Percentiles rank a stretch among this genome's conserved stretches.
Conservation (phyloP, 2,113 vertebrate genomes). For the Australoheros scitulus region DNA sequence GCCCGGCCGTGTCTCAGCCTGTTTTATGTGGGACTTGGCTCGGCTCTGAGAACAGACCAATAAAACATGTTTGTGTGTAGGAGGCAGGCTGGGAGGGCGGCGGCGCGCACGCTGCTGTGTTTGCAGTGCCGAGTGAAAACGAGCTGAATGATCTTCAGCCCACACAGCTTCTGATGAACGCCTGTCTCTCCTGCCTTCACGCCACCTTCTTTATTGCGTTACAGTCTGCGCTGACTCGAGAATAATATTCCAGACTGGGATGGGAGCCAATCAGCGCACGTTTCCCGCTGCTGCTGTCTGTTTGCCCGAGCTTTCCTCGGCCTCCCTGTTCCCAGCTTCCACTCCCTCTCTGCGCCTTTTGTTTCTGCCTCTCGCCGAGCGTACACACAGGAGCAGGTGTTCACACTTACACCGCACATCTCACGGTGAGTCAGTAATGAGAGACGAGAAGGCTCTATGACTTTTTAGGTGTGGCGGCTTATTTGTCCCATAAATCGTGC, state of each 20-base stretch:
- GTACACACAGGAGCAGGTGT: constrained; percentile 41
- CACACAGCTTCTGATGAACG: constrained; percentile 47
- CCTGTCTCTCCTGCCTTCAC: constrained; percentile 16
- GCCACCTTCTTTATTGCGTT: constrained; percentile 38
- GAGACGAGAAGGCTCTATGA: constrained; percentile 32
- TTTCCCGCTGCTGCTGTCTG: constrained; percentile 10
- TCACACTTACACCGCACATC: constrained; percentile 49
- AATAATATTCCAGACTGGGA: constrained; percentile 35
- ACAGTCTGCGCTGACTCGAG: constrained; percentile 34
- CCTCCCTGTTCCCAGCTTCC: constrained; percentile 36
- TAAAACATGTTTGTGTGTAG: constrained; percentile 63
- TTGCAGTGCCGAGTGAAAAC: constrained; percentile 42
- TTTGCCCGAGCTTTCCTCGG: neutral
- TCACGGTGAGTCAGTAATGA: constrained; percentile 55
- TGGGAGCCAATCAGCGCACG: constrained; percentile 23
- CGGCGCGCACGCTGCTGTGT: constrained; percentile 34
- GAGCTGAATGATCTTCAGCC: constrained; percentile 50
- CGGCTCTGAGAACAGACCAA: constrained; percentile 21
- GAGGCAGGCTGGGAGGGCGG: constrained; percentile 52
- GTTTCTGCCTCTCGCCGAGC: neutral
- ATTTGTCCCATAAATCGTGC: constrained; percentile 13
- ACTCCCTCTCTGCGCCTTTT: constrained; percentile 36
- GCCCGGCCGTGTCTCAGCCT: constrained; percentile 32
- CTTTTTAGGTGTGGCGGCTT: constrained; percentile 35
- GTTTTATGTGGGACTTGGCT: constrained; percentile 56